Percentiles rank a stretch among this genome's conserved stretches.
Conservation (phyloP, 2,797 vertebrate genomes). For the Sebastes baramenuke region DNA sequence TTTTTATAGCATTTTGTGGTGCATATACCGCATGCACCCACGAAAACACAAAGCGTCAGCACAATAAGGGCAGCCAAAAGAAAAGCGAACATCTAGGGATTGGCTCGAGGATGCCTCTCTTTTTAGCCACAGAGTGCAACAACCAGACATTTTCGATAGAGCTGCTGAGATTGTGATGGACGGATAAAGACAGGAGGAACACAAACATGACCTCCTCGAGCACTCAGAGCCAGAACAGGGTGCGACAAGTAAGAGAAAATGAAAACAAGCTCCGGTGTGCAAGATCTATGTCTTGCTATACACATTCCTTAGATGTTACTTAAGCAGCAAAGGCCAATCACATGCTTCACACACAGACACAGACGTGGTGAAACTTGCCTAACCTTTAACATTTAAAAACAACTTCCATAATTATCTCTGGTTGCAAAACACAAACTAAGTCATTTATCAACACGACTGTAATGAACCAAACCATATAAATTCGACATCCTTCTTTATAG, state of each 20-base stretch:
- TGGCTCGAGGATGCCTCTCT: not conserved
- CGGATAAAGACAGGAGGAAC: constrained; percentile 19
- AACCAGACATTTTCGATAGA: not conserved
- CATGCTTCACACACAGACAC: not conserved
- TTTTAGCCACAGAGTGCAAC: not conserved
- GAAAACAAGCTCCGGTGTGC: not conserved
- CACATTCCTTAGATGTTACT: constrained; percentile 58
- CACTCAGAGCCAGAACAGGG: not conserved
- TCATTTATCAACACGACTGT: not conserved
- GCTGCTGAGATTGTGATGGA: constrained; percentile 10
- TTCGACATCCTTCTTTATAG: not conserved
- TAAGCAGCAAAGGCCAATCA: constrained; percentile 17
- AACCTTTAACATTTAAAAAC: not conserved
- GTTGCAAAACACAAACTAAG: not conserved
- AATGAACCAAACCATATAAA: not conserved
- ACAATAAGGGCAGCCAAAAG: constrained; percentile 14
- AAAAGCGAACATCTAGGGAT: not conserved
- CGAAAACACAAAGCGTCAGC: constrained; percentile 30
- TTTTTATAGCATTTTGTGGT: constrained; percentile 25
- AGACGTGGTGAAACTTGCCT: constrained; percentile 61
- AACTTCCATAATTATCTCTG: not conserved
- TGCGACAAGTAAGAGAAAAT: not conserved
- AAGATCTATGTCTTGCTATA: not conserved
- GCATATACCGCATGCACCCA: constrained; percentile 4
- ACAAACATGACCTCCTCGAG: constrained; percentile 1